Evolutionary conservation across 2,113 vertebrate genomes (phyloP).

Genomic region (Pao palembangensis): DNA sequence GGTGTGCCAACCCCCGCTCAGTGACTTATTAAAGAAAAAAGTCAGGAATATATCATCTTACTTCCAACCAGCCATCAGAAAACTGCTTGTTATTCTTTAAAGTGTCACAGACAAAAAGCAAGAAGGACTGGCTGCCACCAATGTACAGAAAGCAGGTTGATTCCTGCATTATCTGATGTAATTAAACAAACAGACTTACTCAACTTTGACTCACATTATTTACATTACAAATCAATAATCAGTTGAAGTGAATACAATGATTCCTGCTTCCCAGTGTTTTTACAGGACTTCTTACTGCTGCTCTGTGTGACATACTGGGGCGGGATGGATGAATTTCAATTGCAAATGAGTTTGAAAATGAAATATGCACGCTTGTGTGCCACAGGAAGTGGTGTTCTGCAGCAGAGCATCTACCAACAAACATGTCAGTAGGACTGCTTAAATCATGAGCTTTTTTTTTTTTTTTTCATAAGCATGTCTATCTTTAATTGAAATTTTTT

Average conservation of each 20-base stretch:
- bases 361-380: slow-evolving; percentile 35
- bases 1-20: too few species aligned
- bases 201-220: background rate
- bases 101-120: too few species aligned
- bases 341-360: slow-evolving; percentile 32
- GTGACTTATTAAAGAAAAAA: too few species aligned
- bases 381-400: slow-evolving; percentile 7
- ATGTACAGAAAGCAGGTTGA: too few species aligned
- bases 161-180: background rate
- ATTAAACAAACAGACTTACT: background rate
- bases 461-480: background rate
- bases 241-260: slow-evolving; percentile 3
- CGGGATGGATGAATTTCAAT: slow-evolving; percentile 16
- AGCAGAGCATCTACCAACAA: slow-evolving; percentile 19
- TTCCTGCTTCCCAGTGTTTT: background rate
- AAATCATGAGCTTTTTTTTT: background rate
- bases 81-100: too few species aligned
- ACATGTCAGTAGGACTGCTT: slow-evolving; percentile 30
- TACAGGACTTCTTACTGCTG: slow-evolving; percentile 3
- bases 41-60: background rate
- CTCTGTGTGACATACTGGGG: background rate
- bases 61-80: background rate
- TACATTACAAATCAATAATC: slow-evolving; percentile 6
- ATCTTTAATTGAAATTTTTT: slow-evolving; percentile 35
- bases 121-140: too few species aligned